Percentiles rank a stretch among this genome's conserved stretches.
Evolutionary conservation across 2,113 vertebrate species (phyloP).

Genomic region (Neopipo cinnamomea): DNA sequence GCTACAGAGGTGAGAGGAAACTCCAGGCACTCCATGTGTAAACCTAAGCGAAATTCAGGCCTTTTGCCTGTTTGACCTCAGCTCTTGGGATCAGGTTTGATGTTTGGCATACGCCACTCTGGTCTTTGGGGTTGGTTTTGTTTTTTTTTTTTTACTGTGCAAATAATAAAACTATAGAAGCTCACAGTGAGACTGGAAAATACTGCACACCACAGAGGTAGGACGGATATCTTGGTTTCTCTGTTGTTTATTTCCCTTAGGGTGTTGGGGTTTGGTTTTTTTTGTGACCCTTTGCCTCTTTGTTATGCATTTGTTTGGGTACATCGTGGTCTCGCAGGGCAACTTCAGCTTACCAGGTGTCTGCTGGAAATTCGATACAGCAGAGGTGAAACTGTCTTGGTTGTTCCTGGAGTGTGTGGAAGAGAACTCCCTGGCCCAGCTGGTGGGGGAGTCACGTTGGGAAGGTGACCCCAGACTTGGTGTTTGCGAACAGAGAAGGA

Average conservation of each 20-base stretch:
- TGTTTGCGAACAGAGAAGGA: not conserved
- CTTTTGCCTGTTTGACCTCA: not conserved
- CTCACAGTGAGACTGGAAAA: not conserved
- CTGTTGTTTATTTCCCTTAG: not conserved
- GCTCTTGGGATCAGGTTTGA: not conserved
- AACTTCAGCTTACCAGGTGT: not conserved
- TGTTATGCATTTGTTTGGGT: not conserved
- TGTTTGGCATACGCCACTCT: not conserved
- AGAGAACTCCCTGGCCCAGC: not conserved
- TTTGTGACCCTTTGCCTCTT: not conserved
- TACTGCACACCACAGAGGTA: not conserved
- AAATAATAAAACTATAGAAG: not conserved
- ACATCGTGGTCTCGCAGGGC: not conserved
- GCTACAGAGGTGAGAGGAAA: not conserved
- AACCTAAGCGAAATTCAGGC: not conserved
- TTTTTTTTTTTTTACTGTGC: not conserved
- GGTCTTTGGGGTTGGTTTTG: not conserved
- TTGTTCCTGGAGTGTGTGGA: not conserved
- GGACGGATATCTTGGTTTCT: not conserved
- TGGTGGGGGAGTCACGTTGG: not conserved
- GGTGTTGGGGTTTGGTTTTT: not conserved
- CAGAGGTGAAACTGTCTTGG: not conserved
- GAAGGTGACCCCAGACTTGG: not conserved
- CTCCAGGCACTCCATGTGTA: not conserved
- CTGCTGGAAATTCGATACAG: not conserved